These are phyloP conservation scores for Caenorhabditis brenneri DNA, from an alignment of 1,140 invertebrate genomes.

Conservation along the genomic window DNA sequence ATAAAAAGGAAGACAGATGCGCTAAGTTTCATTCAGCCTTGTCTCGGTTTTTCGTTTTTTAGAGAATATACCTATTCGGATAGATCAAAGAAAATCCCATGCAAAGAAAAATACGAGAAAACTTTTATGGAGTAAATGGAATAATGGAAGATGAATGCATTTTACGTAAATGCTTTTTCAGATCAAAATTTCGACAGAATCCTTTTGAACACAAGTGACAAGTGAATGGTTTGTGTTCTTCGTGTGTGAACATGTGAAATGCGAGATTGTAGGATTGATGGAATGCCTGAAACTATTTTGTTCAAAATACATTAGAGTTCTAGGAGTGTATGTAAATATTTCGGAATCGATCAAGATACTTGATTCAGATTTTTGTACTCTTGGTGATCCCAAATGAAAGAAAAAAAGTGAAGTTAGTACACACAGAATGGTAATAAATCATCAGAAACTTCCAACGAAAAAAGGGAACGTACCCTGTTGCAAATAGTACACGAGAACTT, in stretches of 20 bases:
- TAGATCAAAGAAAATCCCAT: not conserved
- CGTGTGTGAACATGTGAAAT: constrained; percentile 99
- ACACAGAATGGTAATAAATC: no score
- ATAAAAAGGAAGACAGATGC: not conserved
- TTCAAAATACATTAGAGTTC: no score
- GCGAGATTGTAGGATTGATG: constrained; percentile 98
- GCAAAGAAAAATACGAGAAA: no score
- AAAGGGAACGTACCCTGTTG: constrained; percentile 39
- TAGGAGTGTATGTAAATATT: no score
- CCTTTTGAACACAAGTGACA: constrained; percentile 85
- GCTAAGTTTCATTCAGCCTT: constrained; percentile 35
- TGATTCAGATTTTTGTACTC: no score
- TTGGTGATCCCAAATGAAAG: no score
- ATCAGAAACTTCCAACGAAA: not conserved
- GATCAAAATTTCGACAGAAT: constrained; percentile 96
- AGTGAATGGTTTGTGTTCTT: constrained; percentile 82
- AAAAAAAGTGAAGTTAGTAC: no score
- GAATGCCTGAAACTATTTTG: constrained; percentile 85
- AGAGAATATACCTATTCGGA: not conserved
- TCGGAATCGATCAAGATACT: no score
- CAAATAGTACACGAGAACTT: constrained; percentile 63
- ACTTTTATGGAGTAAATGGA: constrained; percentile 14
- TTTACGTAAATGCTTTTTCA: constrained; percentile 98
- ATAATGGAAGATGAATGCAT: constrained; percentile 76
- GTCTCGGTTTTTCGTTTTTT: not conserved